phyloP scores from a whole-genome alignment of 2,113 vertebrate species.

The Rhinichthys klamathensis region DNA sequence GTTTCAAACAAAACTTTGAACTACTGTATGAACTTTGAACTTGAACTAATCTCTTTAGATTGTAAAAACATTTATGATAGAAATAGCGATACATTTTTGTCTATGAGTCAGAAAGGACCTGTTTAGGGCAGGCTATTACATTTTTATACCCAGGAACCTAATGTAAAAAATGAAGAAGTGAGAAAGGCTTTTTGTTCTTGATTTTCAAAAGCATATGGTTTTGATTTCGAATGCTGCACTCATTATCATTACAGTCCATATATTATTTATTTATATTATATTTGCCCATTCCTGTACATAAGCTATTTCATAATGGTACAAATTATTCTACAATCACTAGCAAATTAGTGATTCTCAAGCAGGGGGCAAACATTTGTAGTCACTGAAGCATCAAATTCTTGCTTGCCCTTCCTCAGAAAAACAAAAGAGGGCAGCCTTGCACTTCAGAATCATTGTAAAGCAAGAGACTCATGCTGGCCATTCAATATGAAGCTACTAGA shows the following conservation, averaged over 20 bases:
- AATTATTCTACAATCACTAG: background rate
- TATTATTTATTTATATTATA: background rate
- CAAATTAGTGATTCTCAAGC: background rate
- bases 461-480: background rate
- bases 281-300: background rate
- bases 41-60: background rate
- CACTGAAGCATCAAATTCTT: background rate
- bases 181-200: no score
- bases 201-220: no score
- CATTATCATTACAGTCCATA: background rate
- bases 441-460: background rate
- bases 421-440: conserved; percentile 9
- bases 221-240: no score
- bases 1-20: background rate
- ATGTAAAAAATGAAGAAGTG: background rate
- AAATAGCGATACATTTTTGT: background rate
- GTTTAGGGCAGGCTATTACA: background rate
- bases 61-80: background rate
- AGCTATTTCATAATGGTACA: background rate
- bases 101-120: background rate
- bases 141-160: background rate
- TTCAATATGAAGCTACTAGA: background rate
- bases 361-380: background rate
- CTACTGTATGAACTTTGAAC: background rate
- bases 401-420: background rate